Evolutionary conservation across 2,113 vertebrate genomes (phyloP), one percentile per base, ranked within the genome.

Genomic region (Myrmecophaga tridactyla): DNA sequence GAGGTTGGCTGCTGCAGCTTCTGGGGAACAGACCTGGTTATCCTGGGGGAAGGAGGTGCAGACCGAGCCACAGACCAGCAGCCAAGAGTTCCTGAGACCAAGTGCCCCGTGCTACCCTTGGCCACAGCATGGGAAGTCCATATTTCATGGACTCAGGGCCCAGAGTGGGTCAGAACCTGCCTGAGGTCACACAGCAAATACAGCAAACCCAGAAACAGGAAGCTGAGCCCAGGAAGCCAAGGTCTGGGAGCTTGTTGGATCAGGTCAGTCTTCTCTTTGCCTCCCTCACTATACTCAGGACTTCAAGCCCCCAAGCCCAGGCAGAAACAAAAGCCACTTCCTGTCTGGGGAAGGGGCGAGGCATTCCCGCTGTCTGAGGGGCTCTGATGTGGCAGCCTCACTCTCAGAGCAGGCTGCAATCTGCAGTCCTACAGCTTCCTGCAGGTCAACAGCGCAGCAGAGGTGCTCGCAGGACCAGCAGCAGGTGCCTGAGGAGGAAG

Each of bases 301-400:
- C n/a, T 48, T 87, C 63, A 62, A 93, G n/a, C 43, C 62, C 76
- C 58, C n/a, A 39, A 25, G 13, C 51, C 39, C 9, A n/a, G 65
- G 73, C 48, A 93, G 91, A 83, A 94, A 94, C 69, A 73, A 93
- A 94, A 92, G 80, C 60, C 77, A 73, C 96, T 95, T 95, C 92
- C 95, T 88, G 12, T 82, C 53, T 58, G 18, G 36, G 75, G 62
- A 76, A 82, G 27, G 29, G 34, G n/a, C 4, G 1, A 8, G 15
- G 36, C n/a, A 43, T 31, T 70, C 84, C 36, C 43, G 51, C 43
- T 89, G 60, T 73, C 56, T 43, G 56, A 69, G 60, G 76, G 63
- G 70, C 25, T 72, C 63, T 83, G 23, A 27, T 34, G 9, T 18
- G 10, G 36, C 14, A 53, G 77, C 14, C 67, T 89, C 39, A 8